Evolutionary conservation across 2,797 vertebrate genomes (phyloP).

Genomic region (Anabas testudineus): DNA sequence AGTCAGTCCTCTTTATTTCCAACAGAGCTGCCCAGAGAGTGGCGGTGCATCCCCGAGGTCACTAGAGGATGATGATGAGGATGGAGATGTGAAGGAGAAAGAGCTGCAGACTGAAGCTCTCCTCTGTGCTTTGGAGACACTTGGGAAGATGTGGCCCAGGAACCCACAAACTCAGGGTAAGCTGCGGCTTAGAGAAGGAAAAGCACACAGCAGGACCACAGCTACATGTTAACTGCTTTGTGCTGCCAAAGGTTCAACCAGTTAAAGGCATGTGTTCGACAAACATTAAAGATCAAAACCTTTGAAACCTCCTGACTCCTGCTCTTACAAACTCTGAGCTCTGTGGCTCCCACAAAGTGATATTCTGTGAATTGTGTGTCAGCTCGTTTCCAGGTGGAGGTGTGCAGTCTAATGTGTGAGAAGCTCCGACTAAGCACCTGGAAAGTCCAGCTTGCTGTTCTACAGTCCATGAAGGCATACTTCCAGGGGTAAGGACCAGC

Average conservation of each 20-base stretch:
- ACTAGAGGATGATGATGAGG: constrained; percentile 79
- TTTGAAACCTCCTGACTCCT: not conserved
- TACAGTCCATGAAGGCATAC: constrained; percentile 94
- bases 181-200: constrained; percentile 17
- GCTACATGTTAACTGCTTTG: not conserved
- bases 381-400: constrained; percentile 90
- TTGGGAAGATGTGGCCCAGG: constrained; percentile 95
- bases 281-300: no score
- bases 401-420: constrained; percentile 95
- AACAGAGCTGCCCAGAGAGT: constrained; percentile 88
- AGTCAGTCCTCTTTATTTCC: not conserved
- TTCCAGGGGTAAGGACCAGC: constrained; percentile 88
- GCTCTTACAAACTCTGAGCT: not conserved
- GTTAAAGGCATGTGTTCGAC: no score
- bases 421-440: constrained; percentile 94
- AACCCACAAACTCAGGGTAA: constrained; percentile 90
- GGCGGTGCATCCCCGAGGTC: constrained; percentile 56
- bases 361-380: constrained; percentile 4
- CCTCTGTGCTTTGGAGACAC: constrained; percentile 92
- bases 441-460: constrained; percentile 94
- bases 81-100: constrained; percentile 85
- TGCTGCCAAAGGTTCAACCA: no score
- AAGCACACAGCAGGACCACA: not conserved
- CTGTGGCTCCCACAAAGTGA: not conserved
- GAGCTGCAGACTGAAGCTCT: constrained; percentile 91